Evolutionary conservation across 2,888 invertebrate genomes (phyloP), one percentile per base, ranked within the genome.

Genomic region (Watsonalla binaria): DNA sequence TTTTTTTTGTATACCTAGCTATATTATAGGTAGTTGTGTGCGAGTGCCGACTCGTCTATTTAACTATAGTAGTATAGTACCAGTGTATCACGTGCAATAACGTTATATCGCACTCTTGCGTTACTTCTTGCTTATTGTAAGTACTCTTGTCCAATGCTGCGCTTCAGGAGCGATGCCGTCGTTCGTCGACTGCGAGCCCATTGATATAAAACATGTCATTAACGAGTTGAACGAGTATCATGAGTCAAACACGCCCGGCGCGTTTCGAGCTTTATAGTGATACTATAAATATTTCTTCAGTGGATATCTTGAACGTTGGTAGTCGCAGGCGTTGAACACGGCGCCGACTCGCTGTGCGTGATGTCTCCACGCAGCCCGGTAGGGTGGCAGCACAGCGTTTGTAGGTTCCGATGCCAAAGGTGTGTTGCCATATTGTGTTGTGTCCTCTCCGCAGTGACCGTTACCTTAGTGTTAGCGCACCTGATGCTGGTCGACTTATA

Each of bases 61-160:
- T 66, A 71, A 64, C 62, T 67, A 65, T 53, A 57, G 66, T 74
- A 75, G 70, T 65, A 54, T 62, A 65, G 13, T 68, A 70, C 73
- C 69, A 67, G 76, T 79, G 79, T 81, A 77, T 81, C 80, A 76
- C 78, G 74, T 72, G 75, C 82, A 82, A 80, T 81, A 81, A 80
- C 54, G 54, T 66, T 64, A 14, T 11, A 9, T 24, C 37, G 49
- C 37, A 39, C 37, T 34, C 42, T 11, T 42, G 11, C 42, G 8
- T 42, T 42, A 8, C 11, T 11, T 11, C 42, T 11, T 42, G 5
- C 42, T 8, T 37, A 37, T 37, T 37, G 37, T 42, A 42, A 11
- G 42, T 42, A 42, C 9, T 58, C 62, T 62, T 62, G 57, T 54
- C 59, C 37, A 37, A 8, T 37, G 11, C 9, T 9, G 39, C 39